phyloP scores from a whole-genome alignment of 1,140 invertebrate genomes.

The Drosophila littoralis region DNA sequence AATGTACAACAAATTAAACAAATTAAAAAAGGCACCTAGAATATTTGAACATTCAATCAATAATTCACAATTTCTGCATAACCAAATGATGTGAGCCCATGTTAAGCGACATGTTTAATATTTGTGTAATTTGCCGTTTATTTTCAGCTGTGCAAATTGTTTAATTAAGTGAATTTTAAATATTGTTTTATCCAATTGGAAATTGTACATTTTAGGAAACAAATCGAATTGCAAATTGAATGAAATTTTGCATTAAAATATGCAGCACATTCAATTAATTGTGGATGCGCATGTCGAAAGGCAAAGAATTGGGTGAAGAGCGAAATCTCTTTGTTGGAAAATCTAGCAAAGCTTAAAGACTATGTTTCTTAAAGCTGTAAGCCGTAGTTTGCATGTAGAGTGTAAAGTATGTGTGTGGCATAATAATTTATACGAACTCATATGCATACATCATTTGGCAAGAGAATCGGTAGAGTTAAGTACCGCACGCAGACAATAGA shows the following conservation, averaged over 20 bases:
- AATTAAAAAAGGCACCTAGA: background rate
- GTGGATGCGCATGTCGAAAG: too few species aligned
- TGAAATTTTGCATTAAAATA: too few species aligned
- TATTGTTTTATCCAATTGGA: constrained; percentile 1
- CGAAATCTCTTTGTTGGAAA: background rate
- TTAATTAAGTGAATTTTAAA: constrained; percentile 34
- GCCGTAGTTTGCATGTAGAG: background rate
- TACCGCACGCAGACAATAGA: constrained; percentile 13
- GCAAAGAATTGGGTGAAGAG: too few species aligned
- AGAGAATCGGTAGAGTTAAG: constrained; percentile 12
- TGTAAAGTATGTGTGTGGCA: constrained; percentile 15
- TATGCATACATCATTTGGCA: constrained; percentile 38
- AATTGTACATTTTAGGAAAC: background rate
- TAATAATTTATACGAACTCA: constrained; percentile 31
- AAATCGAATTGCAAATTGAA: background rate
- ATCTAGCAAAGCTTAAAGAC: background rate
- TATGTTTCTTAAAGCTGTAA: background rate
- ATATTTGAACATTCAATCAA: constrained; percentile 14
- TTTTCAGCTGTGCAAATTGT: constrained; percentile 20
- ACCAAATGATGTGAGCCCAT: background rate
- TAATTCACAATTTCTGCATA: constrained; percentile 29
- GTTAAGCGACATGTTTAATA: constrained; percentile 12
- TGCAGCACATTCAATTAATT: too few species aligned
- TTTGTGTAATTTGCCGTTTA: constrained; percentile 2
- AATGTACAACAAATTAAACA: constrained; percentile 15